These are phyloP conservation scores for Heterodera schachtii DNA, from an alignment of 1,140 invertebrate genomes.

Conservation along the genomic window DNA sequence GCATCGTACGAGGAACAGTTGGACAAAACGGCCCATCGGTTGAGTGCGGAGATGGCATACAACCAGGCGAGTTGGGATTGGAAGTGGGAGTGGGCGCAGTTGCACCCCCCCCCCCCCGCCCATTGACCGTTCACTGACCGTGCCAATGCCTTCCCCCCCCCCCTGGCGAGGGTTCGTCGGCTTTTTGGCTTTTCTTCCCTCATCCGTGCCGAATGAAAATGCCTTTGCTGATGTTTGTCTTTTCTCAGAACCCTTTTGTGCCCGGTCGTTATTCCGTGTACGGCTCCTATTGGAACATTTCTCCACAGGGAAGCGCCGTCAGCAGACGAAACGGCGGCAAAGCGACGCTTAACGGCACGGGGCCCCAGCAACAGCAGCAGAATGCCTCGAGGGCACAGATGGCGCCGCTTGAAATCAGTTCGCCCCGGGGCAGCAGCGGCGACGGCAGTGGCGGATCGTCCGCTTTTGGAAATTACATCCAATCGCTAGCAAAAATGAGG, in stretches of 20 bases:
- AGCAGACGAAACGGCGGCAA: constrained; percentile 9
- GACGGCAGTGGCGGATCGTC: constrained; percentile 4
- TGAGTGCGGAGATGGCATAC: constrained; percentile 54
- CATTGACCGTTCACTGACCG: too few relatives aligned
- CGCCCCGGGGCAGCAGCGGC: constrained; percentile 22
- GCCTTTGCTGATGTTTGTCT: not conserved
- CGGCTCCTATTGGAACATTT: constrained; percentile 62
- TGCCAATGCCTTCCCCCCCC: too few relatives aligned
- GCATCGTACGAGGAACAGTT: constrained; percentile 61
- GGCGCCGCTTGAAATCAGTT: constrained; percentile 24
- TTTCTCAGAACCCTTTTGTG: constrained; percentile 40
- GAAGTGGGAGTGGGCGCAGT: too few relatives aligned
- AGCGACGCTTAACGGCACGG: not conserved
- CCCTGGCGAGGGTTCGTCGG: too few relatives aligned
- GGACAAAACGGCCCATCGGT: constrained; percentile 56
- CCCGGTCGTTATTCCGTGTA: constrained; percentile 58
- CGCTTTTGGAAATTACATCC: constrained; percentile 17
- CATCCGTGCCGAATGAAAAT: too few relatives aligned
- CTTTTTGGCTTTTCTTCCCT: too few relatives aligned
- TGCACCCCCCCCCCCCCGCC: too few relatives aligned
- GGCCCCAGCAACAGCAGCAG: not conserved
- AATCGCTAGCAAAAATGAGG: constrained; percentile 1
- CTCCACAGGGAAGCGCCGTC: constrained; percentile 24
- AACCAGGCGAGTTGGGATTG: constrained; percentile 38
- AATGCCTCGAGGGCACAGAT: not conserved